These are phyloP conservation scores for Falco berigora DNA, from an alignment of 2,797 vertebrate genomes.

Conservation along the genomic window DNA sequence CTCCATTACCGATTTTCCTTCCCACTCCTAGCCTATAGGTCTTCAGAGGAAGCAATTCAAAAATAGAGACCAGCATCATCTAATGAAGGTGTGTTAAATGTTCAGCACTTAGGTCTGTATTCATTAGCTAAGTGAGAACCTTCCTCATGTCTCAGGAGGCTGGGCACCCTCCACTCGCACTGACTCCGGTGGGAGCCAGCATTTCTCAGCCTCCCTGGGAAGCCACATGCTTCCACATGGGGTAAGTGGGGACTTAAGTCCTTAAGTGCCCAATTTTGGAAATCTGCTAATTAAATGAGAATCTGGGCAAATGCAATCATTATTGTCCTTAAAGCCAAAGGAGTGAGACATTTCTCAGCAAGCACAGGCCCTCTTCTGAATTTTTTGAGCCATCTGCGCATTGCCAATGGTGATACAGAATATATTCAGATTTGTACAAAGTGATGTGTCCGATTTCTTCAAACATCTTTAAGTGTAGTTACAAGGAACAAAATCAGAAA, in stretches of 20 bases:
- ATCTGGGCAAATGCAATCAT: not conserved
- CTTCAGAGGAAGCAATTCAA: constrained; percentile 33
- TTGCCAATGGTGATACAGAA: not conserved
- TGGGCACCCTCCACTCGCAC: not conserved
- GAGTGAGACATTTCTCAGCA: not conserved
- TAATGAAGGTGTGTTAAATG: not conserved
- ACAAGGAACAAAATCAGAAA: not conserved
- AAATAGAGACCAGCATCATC: not conserved
- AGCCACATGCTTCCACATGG: not conserved
- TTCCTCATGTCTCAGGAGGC: not conserved
- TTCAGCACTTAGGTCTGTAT: not conserved
- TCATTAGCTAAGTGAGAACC: not conserved
- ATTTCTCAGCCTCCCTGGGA: not conserved
- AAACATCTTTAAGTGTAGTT: not conserved
- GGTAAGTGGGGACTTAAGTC: not conserved
- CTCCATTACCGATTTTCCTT: constrained; percentile 35
- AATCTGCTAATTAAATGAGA: constrained; percentile 7
- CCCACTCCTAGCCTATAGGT: not conserved
- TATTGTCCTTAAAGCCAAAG: not conserved
- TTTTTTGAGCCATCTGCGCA: not conserved
- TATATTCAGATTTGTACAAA: not conserved
- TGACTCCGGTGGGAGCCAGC: not conserved
- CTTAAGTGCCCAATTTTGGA: not conserved
- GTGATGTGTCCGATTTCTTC: not conserved
- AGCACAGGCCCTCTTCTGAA: not conserved